Base-by-base conservation (phyloP, 2,797 vertebrate genomes). In the Anableps anableps region DNA sequence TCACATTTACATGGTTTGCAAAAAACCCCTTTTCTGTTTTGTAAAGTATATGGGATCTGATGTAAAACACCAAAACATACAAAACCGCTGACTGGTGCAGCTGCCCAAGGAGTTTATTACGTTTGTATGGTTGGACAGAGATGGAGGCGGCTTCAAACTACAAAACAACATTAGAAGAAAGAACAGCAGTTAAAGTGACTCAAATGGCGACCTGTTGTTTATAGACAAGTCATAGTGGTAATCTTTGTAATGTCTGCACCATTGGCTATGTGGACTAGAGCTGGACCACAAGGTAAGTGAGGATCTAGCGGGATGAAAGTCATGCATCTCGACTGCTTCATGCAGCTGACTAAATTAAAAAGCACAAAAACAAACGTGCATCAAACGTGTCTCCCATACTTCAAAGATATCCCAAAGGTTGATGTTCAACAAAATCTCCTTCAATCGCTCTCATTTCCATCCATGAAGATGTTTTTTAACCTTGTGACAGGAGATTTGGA, bases 171-270 rank as follows among this genome's bases (percentile, higher is more conserved):
- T 4, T 13, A n/a, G 13, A 23, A 66, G 62, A 34, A 43, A 58
- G 4, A 26, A 13, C 51, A 50, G 62, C 26, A 48, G 72, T 75
- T 48, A 29, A 68, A 83, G 31, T 0, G 14, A 58, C 23, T 58
- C 50, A 79, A 84, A 82, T 29, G 60, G 36, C 45, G 58, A 82
- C 74, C 13, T 17, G 72, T 29, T 71, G 68, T 72, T 47, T 19
- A 72, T n/a, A 47, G 43, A 10, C 68, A 17, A 4, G 41, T 45
- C 68, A 47, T 29, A 72, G 74, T 60, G 78, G n/a, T 76, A 70
- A 64, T 66, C 75, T 88, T 81, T 45, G 78, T 75, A 80, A 83
- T 48, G 77, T 64, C 48, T 89, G 88, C 87, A 86, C 83, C 88
- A 86, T 51, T 72, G 51, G 64, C 29, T 4, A 60, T 16, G n/a